phyloP scores from a whole-genome alignment of 2,888 invertebrate genomes.

The Luperina nickerlii region DNA sequence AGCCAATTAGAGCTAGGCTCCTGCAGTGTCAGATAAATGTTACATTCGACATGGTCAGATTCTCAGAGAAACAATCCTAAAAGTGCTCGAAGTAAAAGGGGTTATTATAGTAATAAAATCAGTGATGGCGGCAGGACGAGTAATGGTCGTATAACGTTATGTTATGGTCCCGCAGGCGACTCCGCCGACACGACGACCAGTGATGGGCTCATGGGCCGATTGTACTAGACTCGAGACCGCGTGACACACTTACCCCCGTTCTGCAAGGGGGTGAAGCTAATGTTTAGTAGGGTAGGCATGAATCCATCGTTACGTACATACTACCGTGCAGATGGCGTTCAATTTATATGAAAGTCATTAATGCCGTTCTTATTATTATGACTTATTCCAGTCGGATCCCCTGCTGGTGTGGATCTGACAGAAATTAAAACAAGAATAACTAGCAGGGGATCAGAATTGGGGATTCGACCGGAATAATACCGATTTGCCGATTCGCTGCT shows the following conservation, averaged over 20 bases:
- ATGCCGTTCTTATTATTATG: not conserved
- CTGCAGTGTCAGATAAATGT: not conserved
- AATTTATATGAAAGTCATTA: slow-evolving; percentile 28
- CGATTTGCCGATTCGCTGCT: not conserved
- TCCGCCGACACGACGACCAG: not conserved
- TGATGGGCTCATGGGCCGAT: slow-evolving; percentile 5
- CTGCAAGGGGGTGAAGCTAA: slow-evolving; percentile 26
- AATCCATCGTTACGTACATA: not conserved
- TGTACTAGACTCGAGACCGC: slow-evolving; percentile 8
- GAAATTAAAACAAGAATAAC: too few species aligned
- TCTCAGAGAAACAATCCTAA: not conserved
- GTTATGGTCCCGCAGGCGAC: slow-evolving; percentile 16
- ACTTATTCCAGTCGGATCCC: too few species aligned
- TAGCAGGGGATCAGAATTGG: too few species aligned
- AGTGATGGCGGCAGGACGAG: slow-evolving; percentile 14
- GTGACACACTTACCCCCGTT: slow-evolving; percentile 33
- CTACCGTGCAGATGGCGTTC: not conserved
- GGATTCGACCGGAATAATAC: too few species aligned
- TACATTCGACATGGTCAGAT: not conserved
- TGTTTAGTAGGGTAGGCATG: slow-evolving; percentile 25
- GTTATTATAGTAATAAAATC: slow-evolving; percentile 30
- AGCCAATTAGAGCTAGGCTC: not conserved
- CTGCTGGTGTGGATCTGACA: too few species aligned
- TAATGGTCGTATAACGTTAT: slow-evolving; percentile 11
- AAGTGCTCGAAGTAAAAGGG: not conserved